A percentile compares a stretch with the other conserved stretches of the same genome.
Evolutionary conservation across 2,888 invertebrate species (phyloP).

Genomic region (Spisula solida): DNA sequence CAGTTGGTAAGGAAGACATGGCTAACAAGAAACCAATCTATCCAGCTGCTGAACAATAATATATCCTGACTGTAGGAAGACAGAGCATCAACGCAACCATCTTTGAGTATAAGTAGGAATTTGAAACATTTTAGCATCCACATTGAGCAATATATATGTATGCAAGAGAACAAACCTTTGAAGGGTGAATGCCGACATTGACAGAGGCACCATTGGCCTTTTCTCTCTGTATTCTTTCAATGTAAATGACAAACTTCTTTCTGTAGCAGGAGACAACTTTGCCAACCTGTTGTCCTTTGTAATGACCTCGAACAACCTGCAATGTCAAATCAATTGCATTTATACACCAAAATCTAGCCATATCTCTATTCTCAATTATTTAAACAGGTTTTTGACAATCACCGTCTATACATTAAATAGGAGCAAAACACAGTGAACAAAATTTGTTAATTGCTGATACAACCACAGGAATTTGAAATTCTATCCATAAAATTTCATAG

Average conservation of each 20-base stretch:
- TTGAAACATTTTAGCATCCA: background rate
- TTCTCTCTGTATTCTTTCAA: slow-evolving; percentile 99
- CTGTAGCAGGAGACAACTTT: slow-evolving; percentile 99
- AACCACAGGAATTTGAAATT: too few species aligned
- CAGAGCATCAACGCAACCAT: background rate
- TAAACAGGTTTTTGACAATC: too few species aligned
- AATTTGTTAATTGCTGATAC: too few species aligned
- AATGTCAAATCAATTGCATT: slow-evolving; percentile 68
- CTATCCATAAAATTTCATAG: too few species aligned
- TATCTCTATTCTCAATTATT: too few species aligned
- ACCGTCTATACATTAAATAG: too few species aligned
- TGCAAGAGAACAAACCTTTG: slow-evolving; percentile 91
- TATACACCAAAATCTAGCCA: background rate
- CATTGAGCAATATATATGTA: too few species aligned
- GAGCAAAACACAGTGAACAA: too few species aligned
- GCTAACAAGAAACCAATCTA: slow-evolving; percentile 29
- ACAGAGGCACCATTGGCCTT: slow-evolving; percentile 99
- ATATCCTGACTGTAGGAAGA: slow-evolving; percentile 28
- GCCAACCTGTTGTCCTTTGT: slow-evolving; percentile 99
- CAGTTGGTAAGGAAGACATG: slow-evolving; percentile 45
- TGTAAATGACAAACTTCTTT: slow-evolving; percentile 99
- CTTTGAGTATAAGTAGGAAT: slow-evolving; percentile 36
- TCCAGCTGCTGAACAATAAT: slow-evolving; percentile 49
- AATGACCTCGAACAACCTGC: slow-evolving; percentile 98
- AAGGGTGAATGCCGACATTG: slow-evolving; percentile 99